Conservation (phyloP, 2,888 invertebrate species). For the Andrena haemorrhoa region DNA sequence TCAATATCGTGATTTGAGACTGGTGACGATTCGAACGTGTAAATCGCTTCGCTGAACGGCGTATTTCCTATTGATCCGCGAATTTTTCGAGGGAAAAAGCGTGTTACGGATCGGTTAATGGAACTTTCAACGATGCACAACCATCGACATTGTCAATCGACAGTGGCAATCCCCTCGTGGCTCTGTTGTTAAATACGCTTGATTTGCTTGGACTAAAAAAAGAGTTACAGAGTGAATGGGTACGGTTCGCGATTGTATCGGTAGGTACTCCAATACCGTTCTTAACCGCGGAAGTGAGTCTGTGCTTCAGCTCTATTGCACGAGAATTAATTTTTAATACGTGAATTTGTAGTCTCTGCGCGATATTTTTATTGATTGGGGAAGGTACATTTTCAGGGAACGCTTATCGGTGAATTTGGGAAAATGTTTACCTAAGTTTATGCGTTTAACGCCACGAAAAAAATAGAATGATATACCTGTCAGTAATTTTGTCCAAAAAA, state of each 20-base stretch:
- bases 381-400: neutral
- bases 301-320: slow-evolving; percentile 23
- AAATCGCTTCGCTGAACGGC: slow-evolving; percentile 3
- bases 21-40: neutral
- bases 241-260: slow-evolving; percentile 42
- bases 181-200: slow-evolving; percentile 55
- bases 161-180: slow-evolving; percentile 38
- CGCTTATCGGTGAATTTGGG: neutral
- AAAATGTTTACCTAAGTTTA: neutral
- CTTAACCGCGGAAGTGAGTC: slow-evolving; percentile 38
- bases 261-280: slow-evolving; percentile 29
- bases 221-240: slow-evolving; percentile 37
- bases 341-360: slow-evolving; percentile 29
- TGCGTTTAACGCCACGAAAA: too few species aligned
- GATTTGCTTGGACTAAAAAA: slow-evolving; percentile 36
- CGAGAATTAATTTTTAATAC: slow-evolving; percentile 40
- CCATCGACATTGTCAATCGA: slow-evolving; percentile 42
- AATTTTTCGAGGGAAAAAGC: slow-evolving; percentile 19
- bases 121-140: slow-evolving; percentile 31
- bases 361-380: slow-evolving; percentile 21
- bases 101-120: slow-evolving; percentile 35
- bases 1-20: neutral
- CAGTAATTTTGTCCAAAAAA: too few species aligned
- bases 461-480: too few species aligned
- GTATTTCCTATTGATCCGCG: slow-evolving; percentile 22